phyloP scores from a whole-genome alignment of 2,113 vertebrate species.

The Lycaon pictus region DNA sequence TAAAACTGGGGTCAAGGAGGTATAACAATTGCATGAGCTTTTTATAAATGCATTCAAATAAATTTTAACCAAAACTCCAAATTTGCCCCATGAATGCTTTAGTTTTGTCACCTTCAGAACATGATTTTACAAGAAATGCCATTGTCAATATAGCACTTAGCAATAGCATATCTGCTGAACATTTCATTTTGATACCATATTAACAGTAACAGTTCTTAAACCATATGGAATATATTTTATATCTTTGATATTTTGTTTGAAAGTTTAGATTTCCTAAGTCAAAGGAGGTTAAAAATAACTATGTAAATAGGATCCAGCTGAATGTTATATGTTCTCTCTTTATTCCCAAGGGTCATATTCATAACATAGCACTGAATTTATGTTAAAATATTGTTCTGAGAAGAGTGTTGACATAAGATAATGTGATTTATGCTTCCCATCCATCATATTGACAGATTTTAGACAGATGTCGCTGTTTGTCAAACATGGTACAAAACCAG shows the following conservation, averaged over 20 bases:
- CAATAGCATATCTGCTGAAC: not conserved
- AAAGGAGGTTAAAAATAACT: constrained; percentile 58
- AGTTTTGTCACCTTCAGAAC: not conserved
- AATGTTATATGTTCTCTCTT: constrained; percentile 61
- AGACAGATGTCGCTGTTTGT: constrained; percentile 77
- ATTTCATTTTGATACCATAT: not conserved
- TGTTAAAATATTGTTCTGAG: constrained; percentile 73
- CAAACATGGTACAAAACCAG: constrained; percentile 79
- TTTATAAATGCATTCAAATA: constrained; percentile 3
- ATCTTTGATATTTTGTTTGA: not conserved
- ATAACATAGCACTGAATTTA: constrained; percentile 67
- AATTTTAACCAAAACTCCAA: not conserved
- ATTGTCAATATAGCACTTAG: not conserved
- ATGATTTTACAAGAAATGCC: not conserved
- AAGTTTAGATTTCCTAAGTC: constrained; percentile 21
- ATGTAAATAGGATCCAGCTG: constrained; percentile 29
- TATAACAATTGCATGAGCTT: not conserved
- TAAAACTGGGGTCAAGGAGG: not conserved
- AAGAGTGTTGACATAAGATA: constrained; percentile 77
- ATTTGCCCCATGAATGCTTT: not conserved
- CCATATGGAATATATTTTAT: not conserved
- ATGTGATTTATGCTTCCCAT: constrained; percentile 80
- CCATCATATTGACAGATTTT: constrained; percentile 74
- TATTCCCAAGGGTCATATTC: constrained; percentile 58
- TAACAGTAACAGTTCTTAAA: not conserved